Conservation (phyloP, 2,113 vertebrate species). For the Zootoca vivipara region DNA sequence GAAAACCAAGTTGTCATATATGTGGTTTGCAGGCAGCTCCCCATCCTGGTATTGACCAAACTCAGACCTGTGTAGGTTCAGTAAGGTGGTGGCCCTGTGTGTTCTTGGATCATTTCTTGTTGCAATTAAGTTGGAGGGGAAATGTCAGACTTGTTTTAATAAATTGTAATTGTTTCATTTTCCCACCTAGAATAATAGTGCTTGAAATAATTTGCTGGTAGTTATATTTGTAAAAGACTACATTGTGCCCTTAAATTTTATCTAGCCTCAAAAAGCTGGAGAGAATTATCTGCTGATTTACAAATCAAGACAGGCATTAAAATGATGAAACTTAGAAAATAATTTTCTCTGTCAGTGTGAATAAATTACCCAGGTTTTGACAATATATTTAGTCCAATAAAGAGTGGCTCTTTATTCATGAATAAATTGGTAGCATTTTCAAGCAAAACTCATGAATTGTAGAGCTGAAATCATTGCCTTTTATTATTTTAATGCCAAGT, state of each 20-base stretch:
- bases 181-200: conserved; percentile 45
- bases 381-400: conserved; percentile 65
- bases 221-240: conserved; percentile 39
- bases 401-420: conserved; percentile 61
- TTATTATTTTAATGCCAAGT: conserved; percentile 57
- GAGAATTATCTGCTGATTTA: conserved; percentile 54
- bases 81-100: no score
- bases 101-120: not conserved
- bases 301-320: conserved; percentile 64
- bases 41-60: no score
- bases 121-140: fast-evolving
- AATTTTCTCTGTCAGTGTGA: conserved; percentile 60
- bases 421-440: conserved; percentile 57
- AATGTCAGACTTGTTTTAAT: not conserved
- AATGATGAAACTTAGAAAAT: conserved; percentile 68
- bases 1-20: no score
- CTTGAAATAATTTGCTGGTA: conserved; percentile 39
- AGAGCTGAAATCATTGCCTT: conserved; percentile 55
- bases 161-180: conserved; percentile 21
- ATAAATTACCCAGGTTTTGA: conserved; percentile 68
- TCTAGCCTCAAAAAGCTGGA: conserved; percentile 34
- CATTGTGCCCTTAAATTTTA: conserved; percentile 30
- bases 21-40: no score
- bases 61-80: no score
- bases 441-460: conserved; percentile 45